phyloP scores from a whole-genome alignment of 2,797 vertebrate genomes.

The Hylomyscus alleni region DNA sequence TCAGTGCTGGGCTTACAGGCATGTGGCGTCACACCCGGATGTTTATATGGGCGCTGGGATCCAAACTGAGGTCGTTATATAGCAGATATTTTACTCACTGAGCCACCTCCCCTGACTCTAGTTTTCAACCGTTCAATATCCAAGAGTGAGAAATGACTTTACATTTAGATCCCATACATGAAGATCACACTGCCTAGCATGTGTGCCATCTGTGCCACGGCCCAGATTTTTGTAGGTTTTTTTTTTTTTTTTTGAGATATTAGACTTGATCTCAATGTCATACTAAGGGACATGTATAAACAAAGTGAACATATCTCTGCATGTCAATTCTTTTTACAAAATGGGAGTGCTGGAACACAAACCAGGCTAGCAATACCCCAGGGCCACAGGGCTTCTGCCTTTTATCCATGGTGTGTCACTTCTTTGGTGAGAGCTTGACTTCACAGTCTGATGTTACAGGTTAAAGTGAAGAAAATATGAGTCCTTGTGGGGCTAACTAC shows the following conservation, averaged over 20 bases:
- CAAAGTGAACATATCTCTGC: not conserved
- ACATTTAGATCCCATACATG: not conserved
- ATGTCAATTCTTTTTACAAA: not conserved
- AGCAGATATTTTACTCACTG: not conserved
- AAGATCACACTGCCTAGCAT: not conserved
- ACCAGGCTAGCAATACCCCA: not conserved
- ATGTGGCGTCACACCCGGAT: too few relatives aligned
- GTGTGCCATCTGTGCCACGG: not conserved
- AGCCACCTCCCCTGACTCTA: not conserved
- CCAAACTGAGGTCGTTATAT: not conserved
- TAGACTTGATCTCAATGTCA: not conserved
- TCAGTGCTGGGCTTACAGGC: not conserved
- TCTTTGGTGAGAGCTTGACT: not conserved
- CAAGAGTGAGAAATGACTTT: constrained; percentile 42
- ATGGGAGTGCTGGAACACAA: not conserved
- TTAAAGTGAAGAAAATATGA: not conserved
- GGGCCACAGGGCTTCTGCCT: not conserved
- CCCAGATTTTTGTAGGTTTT: not conserved
- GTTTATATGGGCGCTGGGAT: not conserved
- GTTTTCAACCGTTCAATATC: not conserved
- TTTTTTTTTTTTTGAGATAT: not conserved
- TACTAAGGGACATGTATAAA: not conserved
- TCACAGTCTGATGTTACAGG: not conserved
- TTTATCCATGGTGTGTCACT: not conserved
- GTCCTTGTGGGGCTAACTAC: not conserved